Evolutionary conservation across 2,888 invertebrate species (phyloP), one percentile per base, ranked within the genome.

Genomic region (Electrophaes corylata): DNA sequence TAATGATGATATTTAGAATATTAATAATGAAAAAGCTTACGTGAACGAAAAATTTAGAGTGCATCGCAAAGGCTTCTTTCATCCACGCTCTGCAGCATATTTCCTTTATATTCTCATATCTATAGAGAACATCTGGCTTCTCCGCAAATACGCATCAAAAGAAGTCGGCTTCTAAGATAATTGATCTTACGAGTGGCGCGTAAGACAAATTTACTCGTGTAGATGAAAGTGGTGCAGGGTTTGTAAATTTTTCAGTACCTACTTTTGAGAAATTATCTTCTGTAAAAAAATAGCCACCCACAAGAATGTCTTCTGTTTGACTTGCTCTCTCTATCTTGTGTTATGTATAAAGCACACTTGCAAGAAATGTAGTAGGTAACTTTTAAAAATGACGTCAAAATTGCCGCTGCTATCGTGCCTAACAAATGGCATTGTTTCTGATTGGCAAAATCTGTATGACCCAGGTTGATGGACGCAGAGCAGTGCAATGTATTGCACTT

Each of bases 111-210:
- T 33, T 16, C 26, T 55, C 62, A 50, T 65, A 67, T 67, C 65
- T 64, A 59, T 61, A 35, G 57, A 60, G 64, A 64, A 50, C 65
- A 65, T 64, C 67, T 67, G 67, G 61, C 39, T 54, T 64, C 67
- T 59, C 62, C 62, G 60, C 65, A 67, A 67, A 67, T 67, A 67
- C 62, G 56, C 67, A 64, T 67, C 67, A 67, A 67, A 67, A 61
- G 62, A 53, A 57, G 52, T 64, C 59, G 46, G 52, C 62, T 60
- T 54, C 65, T 59, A 56, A 64, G 65, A 67, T 64, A 62, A 67
- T 67, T 67, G 65, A 65, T 67, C 62, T 62, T 40, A 46, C 45
- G 51, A 62, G 48, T 45, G 46, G 46, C 37, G 60, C 29, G 48
- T 19, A 35, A 54, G 50, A 45, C 47, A 45, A 41, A 56, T 62